Evolutionary conservation across 2,888 invertebrate species (phyloP).

Genomic region (Fabriciana adippe): DNA sequence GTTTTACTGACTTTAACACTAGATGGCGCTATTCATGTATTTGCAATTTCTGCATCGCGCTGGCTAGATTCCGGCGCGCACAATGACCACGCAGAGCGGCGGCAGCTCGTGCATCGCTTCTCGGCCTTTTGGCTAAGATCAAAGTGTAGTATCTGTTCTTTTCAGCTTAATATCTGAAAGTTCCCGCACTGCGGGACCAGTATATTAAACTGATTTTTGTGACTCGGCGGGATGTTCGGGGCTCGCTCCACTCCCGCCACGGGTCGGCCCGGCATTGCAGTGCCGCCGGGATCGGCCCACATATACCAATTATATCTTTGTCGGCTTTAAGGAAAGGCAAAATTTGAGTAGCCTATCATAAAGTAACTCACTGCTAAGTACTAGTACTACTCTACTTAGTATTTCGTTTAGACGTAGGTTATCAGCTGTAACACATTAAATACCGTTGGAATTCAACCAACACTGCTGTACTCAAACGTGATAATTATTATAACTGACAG

Average conservation of each 20-base stretch:
- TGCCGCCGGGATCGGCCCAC: conserved; percentile 24
- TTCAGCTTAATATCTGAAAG: conserved; percentile 46
- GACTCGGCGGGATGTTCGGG: conserved; percentile 3
- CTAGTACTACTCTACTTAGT: too few relatives aligned
- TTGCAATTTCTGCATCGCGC: conserved; percentile 19
- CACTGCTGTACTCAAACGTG: too few relatives aligned
- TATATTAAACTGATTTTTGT: conserved; percentile 45
- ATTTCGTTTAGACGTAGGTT: too few relatives aligned
- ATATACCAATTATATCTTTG: background rate
- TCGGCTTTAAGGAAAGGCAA: too few relatives aligned
- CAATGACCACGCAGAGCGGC: too few relatives aligned
- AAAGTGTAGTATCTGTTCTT: conserved; percentile 35
- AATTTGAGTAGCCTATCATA: too few relatives aligned
- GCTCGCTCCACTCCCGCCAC: conserved; percentile 3
- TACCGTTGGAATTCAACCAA: too few relatives aligned
- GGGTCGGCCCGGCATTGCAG: conserved; percentile 1
- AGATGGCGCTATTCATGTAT: background rate
- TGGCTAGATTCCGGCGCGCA: conserved; percentile 10
- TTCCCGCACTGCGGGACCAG: conserved; percentile 45
- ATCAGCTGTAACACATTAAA: too few relatives aligned
- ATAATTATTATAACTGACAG: too few relatives aligned
- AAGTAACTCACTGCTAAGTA: too few relatives aligned
- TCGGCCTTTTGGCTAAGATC: conserved; percentile 41
- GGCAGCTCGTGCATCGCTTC: conserved; percentile 29
- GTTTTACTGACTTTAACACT: too few relatives aligned